phyloP scores from a whole-genome alignment of 2,888 invertebrate species.

The Euzetes globulus region DNA sequence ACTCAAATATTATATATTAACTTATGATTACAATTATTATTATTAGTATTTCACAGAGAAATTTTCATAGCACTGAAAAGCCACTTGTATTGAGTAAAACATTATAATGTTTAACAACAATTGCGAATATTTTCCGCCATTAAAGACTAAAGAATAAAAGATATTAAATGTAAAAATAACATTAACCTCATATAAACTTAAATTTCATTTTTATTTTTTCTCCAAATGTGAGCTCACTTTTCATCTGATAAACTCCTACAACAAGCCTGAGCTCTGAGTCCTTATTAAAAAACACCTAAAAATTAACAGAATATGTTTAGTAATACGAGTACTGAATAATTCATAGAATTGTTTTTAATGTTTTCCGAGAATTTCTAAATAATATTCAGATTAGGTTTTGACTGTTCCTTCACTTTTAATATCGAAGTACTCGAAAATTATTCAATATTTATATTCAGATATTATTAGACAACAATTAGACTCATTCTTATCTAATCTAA shows the following conservation, averaged over 20 bases:
- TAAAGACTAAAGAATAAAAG: neutral
- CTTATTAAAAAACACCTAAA: neutral
- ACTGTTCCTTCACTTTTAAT: neutral
- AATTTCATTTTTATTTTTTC: neutral
- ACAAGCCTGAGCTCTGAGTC: neutral
- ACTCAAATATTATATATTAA: conserved; percentile 21
- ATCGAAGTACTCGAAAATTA: too few species aligned
- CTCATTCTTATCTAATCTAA: too few species aligned
- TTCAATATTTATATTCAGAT: too few species aligned
- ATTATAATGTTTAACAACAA: neutral
- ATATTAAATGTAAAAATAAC: neutral
- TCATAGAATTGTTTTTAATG: neutral
- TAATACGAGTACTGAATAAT: neutral
- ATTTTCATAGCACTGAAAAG: neutral
- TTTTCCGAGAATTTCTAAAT: too few species aligned
- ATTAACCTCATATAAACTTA: conserved; percentile 1
- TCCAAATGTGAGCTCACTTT: neutral
- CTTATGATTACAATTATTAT: conserved; percentile 16
- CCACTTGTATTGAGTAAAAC: too few species aligned
- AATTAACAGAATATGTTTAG: neutral
- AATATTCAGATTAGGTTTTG: too few species aligned
- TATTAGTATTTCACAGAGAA: neutral
- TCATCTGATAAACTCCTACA: neutral
- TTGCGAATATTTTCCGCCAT: neutral
- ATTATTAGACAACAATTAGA: too few species aligned